Evolutionary conservation across 2,797 vertebrate species (phyloP).

Genomic region (Nyctalus aviator): DNA sequence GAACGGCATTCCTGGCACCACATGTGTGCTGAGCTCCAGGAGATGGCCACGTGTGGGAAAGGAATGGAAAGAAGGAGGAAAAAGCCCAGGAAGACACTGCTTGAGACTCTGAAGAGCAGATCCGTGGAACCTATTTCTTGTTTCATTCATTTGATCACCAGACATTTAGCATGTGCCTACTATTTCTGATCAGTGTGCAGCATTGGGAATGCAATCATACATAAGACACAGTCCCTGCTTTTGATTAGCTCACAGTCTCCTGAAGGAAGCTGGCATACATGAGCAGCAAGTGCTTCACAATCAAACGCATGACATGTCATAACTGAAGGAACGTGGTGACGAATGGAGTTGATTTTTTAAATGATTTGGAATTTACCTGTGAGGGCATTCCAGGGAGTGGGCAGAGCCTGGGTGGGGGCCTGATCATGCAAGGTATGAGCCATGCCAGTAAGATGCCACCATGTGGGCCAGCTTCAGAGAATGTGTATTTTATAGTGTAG

Average conservation of each 20-base stretch:
- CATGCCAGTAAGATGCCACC: background rate
- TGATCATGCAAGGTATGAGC: rapidly evolving
- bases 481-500: conserved; percentile 5
- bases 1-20: background rate
- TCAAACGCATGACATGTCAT: background rate
- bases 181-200: background rate
- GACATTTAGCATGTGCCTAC: background rate
- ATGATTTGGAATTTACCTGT: background rate
- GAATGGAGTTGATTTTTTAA: background rate
- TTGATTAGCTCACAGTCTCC: background rate
- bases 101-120: background rate
- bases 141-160: background rate
- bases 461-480: background rate
- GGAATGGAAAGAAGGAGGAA: background rate
- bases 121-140: background rate
- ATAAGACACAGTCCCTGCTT: background rate
- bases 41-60: background rate
- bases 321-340: background rate
- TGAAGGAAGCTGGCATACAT: background rate
- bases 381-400: background rate
- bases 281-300: background rate
- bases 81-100: background rate
- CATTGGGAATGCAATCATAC: background rate
- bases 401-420: no score
- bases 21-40: background rate